These are phyloP conservation scores for Telmatherina bonti DNA, from an alignment of 2,797 vertebrate genomes.

Conservation along the genomic window DNA sequence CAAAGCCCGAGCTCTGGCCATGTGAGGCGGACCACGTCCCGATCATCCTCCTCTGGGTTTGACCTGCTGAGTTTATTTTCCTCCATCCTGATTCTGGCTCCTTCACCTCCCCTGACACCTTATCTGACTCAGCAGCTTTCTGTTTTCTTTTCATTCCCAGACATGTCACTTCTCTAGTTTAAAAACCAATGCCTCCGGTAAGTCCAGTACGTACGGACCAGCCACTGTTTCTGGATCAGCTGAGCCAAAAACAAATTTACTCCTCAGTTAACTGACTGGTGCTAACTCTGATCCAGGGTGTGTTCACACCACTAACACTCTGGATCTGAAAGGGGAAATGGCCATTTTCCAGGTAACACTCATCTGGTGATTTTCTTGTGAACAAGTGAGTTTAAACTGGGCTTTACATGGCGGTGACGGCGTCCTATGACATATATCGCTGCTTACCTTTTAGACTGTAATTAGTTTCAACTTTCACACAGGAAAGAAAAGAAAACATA, in stretches of 20 bases:
- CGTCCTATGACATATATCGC: not conserved
- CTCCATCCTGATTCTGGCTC: not conserved
- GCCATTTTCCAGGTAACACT: conserved; percentile 22
- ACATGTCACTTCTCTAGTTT: not conserved
- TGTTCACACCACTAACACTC: conserved; percentile 22
- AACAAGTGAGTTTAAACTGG: conserved; percentile 2
- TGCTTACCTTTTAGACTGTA: not conserved
- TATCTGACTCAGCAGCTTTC: not conserved
- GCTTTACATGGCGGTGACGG: not conserved
- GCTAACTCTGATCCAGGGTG: conserved; percentile 63
- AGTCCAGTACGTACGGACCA: conserved; percentile 8
- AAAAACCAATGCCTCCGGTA: not conserved
- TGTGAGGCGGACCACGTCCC: conserved; percentile 72
- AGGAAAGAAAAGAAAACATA: too few relatives aligned
- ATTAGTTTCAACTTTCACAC: not conserved
- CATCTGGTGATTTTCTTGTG: conserved; percentile 13
- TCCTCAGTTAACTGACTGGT: conserved; percentile 49
- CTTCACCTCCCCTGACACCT: not conserved
- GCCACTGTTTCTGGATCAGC: conserved; percentile 63
- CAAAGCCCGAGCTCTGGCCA: conserved; percentile 86
- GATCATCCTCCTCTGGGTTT: conserved; percentile 5
- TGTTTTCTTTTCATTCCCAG: not conserved
- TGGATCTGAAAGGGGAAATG: conserved; percentile 21
- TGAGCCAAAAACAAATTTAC: conserved; percentile 35
- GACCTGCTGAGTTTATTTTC: conserved; percentile 3